These are phyloP conservation scores for Rachycentron canadum DNA, from an alignment of 2,797 vertebrate genomes.

Conservation along the genomic window DNA sequence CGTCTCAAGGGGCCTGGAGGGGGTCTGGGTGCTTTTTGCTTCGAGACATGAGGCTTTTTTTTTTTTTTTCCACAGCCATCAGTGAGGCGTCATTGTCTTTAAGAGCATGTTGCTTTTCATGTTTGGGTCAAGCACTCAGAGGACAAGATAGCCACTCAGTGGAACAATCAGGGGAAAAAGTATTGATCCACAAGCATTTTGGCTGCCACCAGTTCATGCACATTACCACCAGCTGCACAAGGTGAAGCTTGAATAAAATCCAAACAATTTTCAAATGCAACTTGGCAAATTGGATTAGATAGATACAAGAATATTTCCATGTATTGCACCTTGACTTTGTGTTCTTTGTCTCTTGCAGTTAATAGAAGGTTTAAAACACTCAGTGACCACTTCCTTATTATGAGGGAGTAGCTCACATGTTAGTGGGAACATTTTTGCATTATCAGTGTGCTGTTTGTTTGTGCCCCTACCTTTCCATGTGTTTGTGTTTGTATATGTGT, in stretches of 20 bases:
- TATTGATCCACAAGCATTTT: conserved; percentile 68
- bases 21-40: conserved; percentile 42
- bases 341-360: conserved; percentile 16
- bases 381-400: conserved; percentile 29
- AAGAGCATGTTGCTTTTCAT: conserved; percentile 67
- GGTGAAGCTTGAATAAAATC: conserved; percentile 38
- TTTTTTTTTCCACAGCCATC: conserved; percentile 26
- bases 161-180: conserved; percentile 61
- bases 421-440: conserved; percentile 43
- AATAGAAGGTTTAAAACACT: conserved; percentile 42
- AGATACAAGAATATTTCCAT: background rate
- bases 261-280: conserved; percentile 8
- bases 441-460: conserved; percentile 22
- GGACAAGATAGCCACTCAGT: conserved; percentile 61
- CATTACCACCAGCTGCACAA: conserved; percentile 37
- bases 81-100: conserved; percentile 67
- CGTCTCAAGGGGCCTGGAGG: conserved; percentile 45
- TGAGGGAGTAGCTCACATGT: conserved; percentile 50
- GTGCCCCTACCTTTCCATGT: conserved; percentile 22
- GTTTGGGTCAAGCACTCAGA: conserved; percentile 75
- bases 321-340: background rate
- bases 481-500: conserved; percentile 29
- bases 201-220: conserved; percentile 41
- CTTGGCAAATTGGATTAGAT: conserved; percentile 13
- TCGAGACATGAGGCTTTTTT: conserved; percentile 41